phyloP scores from a whole-genome alignment of 2,888 invertebrate genomes.

The Apeira syringaria region DNA sequence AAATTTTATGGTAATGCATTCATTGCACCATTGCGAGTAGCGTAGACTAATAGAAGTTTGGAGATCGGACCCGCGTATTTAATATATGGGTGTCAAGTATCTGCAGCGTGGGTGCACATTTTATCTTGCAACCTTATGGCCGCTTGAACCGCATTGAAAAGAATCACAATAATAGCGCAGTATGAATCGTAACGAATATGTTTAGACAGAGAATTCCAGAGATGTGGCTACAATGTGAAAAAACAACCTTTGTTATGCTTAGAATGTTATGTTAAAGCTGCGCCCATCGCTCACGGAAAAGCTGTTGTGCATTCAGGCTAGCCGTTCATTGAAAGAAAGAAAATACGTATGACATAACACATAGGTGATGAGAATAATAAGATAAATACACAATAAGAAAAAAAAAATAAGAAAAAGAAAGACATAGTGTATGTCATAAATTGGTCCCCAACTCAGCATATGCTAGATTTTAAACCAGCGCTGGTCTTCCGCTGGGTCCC shows the following conservation, averaged over 20 bases:
- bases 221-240: conserved; percentile 11
- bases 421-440: no score
- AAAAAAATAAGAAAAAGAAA: no score
- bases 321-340: conserved; percentile 27
- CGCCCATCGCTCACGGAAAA: conserved; percentile 21
- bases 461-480: no score
- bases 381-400: no score
- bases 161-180: conserved; percentile 22
- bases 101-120: conserved; percentile 56
- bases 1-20: conserved; percentile 68
- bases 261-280: conserved; percentile 17
- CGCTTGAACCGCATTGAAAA: conserved; percentile 20
- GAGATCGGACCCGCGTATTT: conserved; percentile 44
- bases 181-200: conserved; percentile 22
- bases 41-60: conserved; percentile 55
- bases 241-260: conserved; percentile 12
- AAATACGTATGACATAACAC: no score
- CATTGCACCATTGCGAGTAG: conserved; percentile 54
- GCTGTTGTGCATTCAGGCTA: conserved; percentile 27
- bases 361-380: no score
- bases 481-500: no score
- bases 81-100: conserved; percentile 65
- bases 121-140: conserved; percentile 39
- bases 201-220: conserved; percentile 16
- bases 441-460: no score